A percentile compares a stretch with the other conserved stretches of the same genome.
These are phyloP conservation scores for Siphamia tubifer DNA, from an alignment of 2,113 vertebrate species.

Conservation along the genomic window DNA sequence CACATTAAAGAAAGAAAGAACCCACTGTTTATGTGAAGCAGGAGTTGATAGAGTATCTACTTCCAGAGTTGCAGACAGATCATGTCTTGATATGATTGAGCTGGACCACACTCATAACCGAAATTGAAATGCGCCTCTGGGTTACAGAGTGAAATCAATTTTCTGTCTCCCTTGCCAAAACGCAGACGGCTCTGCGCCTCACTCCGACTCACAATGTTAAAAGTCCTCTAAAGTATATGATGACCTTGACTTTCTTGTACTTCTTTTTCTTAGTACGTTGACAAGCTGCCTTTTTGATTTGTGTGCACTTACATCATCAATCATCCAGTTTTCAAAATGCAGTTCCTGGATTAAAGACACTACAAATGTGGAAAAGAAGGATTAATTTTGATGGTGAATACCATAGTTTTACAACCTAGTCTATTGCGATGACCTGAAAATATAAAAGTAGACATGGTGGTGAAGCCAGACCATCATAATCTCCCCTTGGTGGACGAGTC, in stretches of 20 bases:
- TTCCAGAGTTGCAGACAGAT: conserved; percentile 32
- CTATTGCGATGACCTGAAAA: no score
- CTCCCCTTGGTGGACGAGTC: no score
- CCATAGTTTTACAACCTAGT: no score
- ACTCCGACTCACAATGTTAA: conserved; percentile 7
- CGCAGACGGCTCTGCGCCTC: conserved; percentile 20
- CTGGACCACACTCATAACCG: conserved; percentile 14
- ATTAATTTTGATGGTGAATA: no score
- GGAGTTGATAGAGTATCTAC: neutral
- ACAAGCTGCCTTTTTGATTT: conserved; percentile 41
- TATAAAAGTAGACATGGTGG: no score
- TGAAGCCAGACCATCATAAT: no score
- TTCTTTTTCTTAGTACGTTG: neutral
- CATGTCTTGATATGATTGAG: conserved; percentile 37
- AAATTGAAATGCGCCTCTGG: conserved; percentile 46
- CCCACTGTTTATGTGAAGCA: neutral
- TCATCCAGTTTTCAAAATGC: neutral
- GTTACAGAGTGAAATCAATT: conserved; percentile 38
- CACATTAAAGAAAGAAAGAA: neutral
- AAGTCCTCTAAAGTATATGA: conserved; percentile 25
- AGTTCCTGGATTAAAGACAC: neutral
- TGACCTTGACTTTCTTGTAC: neutral
- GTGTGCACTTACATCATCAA: neutral
- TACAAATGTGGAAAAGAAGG: neutral
- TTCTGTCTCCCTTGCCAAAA: conserved; percentile 12